Conservation (phyloP, 2,113 vertebrate species). For the Takifugu bimaculatus region DNA sequence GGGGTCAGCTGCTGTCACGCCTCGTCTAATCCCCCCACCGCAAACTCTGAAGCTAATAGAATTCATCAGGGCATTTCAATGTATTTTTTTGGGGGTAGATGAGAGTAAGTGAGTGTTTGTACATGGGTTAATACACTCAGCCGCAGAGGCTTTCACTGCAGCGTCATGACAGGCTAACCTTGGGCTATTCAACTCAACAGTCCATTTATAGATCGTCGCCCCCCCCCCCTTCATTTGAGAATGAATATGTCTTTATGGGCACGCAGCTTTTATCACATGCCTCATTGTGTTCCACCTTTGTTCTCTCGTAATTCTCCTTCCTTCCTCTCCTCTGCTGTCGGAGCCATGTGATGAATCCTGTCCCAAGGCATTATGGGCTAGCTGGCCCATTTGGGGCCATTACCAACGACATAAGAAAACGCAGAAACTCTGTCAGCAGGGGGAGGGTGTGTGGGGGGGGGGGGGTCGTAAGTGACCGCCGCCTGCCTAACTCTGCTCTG, state of each 20-base stretch:
- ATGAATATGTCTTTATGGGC: slow-evolving; percentile 77
- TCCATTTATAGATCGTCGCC: slow-evolving; percentile 71
- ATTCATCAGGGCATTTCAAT: slow-evolving; percentile 39
- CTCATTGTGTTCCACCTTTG: slow-evolving; percentile 37
- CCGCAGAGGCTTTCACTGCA: slow-evolving; percentile 39
- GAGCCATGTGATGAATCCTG: slow-evolving; percentile 52
- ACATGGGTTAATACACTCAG: slow-evolving; percentile 30
- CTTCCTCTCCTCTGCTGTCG: slow-evolving; percentile 52
- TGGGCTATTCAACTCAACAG: slow-evolving; percentile 77
- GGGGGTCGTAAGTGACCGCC: slow-evolving; percentile 48
- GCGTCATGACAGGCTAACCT: slow-evolving; percentile 64
- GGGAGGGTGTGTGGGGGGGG: slow-evolving; percentile 23
- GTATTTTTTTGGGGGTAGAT: slow-evolving; percentile 22
- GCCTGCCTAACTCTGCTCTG: slow-evolving; percentile 35
- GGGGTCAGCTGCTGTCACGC: slow-evolving; percentile 21
- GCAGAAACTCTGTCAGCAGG: slow-evolving; percentile 42
- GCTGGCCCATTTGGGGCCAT: slow-evolving; percentile 34
- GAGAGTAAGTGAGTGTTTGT: slow-evolving; percentile 21
- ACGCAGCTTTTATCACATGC: slow-evolving; percentile 36
- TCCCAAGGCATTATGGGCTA: slow-evolving; percentile 42
- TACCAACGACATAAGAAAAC: slow-evolving; percentile 6
- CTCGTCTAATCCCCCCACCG: slow-evolving; percentile 31
- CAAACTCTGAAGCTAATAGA: slow-evolving; percentile 38
- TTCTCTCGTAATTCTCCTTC: slow-evolving; percentile 29
- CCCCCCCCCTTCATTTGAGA: slow-evolving; percentile 70